These are phyloP conservation scores for Paedocypris sp. DNA, from an alignment of 2,113 vertebrate genomes.

Conservation along the genomic window DNA sequence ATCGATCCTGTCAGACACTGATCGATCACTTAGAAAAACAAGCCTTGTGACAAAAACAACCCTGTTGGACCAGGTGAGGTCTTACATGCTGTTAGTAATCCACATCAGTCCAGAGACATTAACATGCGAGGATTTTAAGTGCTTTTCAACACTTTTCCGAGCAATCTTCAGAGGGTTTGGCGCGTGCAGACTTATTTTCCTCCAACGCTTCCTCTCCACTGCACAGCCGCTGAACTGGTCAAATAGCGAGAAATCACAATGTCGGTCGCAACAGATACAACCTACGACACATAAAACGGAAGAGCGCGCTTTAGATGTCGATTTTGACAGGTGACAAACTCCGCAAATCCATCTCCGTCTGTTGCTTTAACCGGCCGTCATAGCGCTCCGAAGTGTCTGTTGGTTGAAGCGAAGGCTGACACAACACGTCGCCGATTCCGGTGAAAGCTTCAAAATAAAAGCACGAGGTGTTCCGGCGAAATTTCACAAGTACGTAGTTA, in stretches of 20 bases:
- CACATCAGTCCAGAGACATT: background rate
- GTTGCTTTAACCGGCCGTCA: background rate
- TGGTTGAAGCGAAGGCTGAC: background rate
- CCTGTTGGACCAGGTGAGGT: background rate
- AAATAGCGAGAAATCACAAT: background rate
- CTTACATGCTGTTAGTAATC: background rate
- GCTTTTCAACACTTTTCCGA: background rate
- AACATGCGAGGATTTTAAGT: background rate
- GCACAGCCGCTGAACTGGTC: background rate
- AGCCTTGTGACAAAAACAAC: background rate
- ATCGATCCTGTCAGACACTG: background rate
- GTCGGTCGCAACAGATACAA: background rate
- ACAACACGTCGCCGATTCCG: background rate
- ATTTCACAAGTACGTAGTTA: too few relatives aligned
- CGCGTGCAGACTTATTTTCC: conserved; percentile 34
- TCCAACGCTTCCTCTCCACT: conserved; percentile 42
- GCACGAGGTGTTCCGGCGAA: too few relatives aligned
- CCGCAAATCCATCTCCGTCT: background rate
- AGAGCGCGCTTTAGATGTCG: background rate
- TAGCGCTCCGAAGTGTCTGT: background rate
- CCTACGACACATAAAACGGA: background rate
- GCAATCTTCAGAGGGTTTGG: conserved; percentile 22
- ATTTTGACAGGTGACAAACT: background rate
- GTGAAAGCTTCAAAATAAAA: conserved; percentile 8
- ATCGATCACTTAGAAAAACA: background rate